Conservation (phyloP, 1,140 invertebrate species). For the Drosophila nebulosa region DNA sequence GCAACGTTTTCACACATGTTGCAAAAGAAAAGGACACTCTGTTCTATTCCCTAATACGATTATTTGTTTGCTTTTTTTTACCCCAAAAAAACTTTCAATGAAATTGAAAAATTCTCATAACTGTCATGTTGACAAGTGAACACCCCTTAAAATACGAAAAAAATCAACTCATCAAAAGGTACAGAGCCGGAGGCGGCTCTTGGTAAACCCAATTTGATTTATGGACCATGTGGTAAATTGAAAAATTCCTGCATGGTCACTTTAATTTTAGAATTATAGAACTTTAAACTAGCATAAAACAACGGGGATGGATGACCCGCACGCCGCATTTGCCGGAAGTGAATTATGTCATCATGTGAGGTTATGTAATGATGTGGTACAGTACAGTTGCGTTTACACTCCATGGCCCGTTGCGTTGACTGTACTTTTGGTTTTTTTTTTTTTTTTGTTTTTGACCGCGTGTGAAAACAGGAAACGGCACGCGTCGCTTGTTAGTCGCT, state of each 20-base stretch:
- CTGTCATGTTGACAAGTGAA: conserved; percentile 51
- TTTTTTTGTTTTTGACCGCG: conserved; percentile 24
- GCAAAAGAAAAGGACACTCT: conserved; percentile 26
- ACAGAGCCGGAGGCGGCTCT: conserved; percentile 56
- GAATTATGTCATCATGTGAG: conserved; percentile 66
- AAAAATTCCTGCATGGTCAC: conserved; percentile 73
- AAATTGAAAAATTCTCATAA: conserved; percentile 73
- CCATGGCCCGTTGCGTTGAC: conserved; percentile 13
- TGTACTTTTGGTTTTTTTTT: conserved; percentile 51
- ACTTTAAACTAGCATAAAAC: conserved; percentile 73
- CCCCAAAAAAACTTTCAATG: conserved; percentile 58
- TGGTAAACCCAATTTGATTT: conserved; percentile 76
- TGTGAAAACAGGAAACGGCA: conserved; percentile 65
- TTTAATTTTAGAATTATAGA: conserved; percentile 77
- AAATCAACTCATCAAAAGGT: conserved; percentile 74
- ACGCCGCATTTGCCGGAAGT: conserved; percentile 54
- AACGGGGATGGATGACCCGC: conserved; percentile 18
- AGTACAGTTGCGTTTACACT: conserved; percentile 45
- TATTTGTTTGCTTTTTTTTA: conserved; percentile 58
- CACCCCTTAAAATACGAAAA: conserved; percentile 33
- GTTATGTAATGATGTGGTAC: conserved; percentile 63
- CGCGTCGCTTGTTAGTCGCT: conserved; percentile 66
- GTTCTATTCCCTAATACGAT: conserved; percentile 50
- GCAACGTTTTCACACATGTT: conserved; percentile 64
- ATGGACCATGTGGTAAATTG: conserved; percentile 70